Conservation (phyloP, 2,113 vertebrate genomes). For the Marmota flaviventris region DNA sequence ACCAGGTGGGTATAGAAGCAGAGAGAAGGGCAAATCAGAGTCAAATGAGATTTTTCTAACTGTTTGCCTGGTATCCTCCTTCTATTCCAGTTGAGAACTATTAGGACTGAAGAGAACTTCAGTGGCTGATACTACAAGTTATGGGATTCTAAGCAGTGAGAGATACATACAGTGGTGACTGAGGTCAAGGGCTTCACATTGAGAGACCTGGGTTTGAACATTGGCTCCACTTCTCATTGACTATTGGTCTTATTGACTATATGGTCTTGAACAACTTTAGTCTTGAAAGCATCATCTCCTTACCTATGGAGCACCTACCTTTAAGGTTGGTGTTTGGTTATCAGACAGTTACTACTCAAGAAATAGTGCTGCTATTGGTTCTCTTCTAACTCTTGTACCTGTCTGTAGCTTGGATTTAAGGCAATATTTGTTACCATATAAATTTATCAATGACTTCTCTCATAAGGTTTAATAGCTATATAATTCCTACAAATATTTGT, state of each 20-base stretch:
- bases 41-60: neutral
- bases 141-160: neutral
- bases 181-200: neutral
- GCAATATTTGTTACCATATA: neutral
- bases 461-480: neutral
- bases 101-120: neutral
- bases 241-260: neutral
- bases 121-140: neutral
- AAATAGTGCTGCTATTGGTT: neutral
- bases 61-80: neutral
- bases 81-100: neutral
- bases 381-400: neutral
- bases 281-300: neutral
- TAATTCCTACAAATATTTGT: neutral
- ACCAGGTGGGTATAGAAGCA: neutral
- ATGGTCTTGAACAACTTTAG: neutral
- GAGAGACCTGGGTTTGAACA: neutral
- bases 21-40: neutral
- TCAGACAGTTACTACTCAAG: neutral
- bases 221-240: neutral
- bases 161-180: neutral
- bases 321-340: neutral
- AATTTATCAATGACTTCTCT: neutral
- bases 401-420: neutral
- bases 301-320: neutral